Evolutionary conservation across 1,140 invertebrate species (phyloP), one percentile per base, ranked within the genome.

Genomic region (Schlechtendalia chinensis): DNA sequence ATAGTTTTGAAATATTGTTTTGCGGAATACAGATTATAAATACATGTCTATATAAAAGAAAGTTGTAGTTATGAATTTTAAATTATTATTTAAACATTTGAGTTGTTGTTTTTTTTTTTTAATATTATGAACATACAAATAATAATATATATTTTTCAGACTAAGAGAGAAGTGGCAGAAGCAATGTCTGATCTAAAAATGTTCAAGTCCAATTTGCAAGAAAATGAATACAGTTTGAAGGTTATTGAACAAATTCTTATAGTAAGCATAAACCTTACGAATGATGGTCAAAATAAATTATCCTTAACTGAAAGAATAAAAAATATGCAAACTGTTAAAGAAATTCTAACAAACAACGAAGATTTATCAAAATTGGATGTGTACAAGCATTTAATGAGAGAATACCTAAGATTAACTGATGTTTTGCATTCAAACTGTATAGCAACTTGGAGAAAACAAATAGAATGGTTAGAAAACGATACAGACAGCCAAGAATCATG

Each of bases 321-420:
- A 63, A 79, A 63, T n/a, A 17, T 79, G 39, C 39, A 79, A 79
- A 79, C 16, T 79, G 39, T 39, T 19, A 61, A 79, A 27, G 6
- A 63, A 27, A 79, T 79, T 61, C 45, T 79, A 47, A 27, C 17
- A 59, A 50, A 79, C 39, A 79, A 79, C 61, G 75, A 79, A 79
- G 11, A 50, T 61, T 47, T 79, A 61, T 50, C 58, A 19, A 79
- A 79, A 63, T 50, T 79, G 8, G 39, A 63, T 29, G 54, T 59
- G 10, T 79, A 79, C 16, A 79, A 79, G 19, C 75, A 61, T 14
- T 79, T 79, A 79, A 79, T 79, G 58, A 14, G 58, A 59, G 75
- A 79, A 63, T 22, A 79, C 10, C 54, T 24, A 27, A 61, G 75
- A 61, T 11, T 79, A 45, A 79, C 58, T 0, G 58, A 79, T 63